Evolutionary conservation across 2,113 vertebrate species (phyloP), one percentile per base, ranked within the genome.

Genomic region (Collichthys lucidus): DNA sequence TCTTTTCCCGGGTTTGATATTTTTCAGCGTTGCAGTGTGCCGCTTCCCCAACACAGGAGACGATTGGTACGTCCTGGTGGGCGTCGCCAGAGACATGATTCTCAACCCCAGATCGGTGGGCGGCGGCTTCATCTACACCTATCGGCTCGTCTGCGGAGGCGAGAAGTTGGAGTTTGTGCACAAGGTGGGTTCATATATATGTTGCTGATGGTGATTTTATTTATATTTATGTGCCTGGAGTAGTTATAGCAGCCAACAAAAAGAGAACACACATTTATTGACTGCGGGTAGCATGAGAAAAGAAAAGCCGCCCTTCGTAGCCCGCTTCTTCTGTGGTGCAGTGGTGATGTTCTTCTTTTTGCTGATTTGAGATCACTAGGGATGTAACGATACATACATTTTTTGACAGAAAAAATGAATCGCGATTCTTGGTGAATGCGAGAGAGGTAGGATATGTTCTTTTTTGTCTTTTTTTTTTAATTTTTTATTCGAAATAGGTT

Each of bases 141-240:
- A 99, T 89, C 97, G 98, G 14, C 95, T 99, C 60, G 91, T 91
- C 35, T 95, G 95, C 8, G 96, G 86, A 55, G 97, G 97, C 0
- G 98, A 99, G 86, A 99, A 99, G 90, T 95, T 99, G 87, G 97
- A 99, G 91, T 99, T 99, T 83, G 92, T 99, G 74, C 98, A 99
- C 92, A 99, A 99, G 97, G 98, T 98, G 88, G 84, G 95, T 83
- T 22, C 0, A 42, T 3, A 19, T 60, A 19, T 19, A 10, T 16
- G 5, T 44, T 10, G 11, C 11, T 44, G 12, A 22, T 22, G 35
- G 35, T 9, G 17, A 8, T 40, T 29, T 44, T 42, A 5, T 44
- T 44, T 26, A 26, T 26, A 26, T 40, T 40, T 8, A 8, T 9
- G 35, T 9, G 35, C 35, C 7, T 35, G 7, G 35, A 40, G 35